Percentiles rank a stretch among this genome's conserved stretches.
These are phyloP conservation scores for Patiria miniata DNA, from an alignment of 35 echinoderm and acorn worm genomes.

Conservation along the genomic window DNA sequence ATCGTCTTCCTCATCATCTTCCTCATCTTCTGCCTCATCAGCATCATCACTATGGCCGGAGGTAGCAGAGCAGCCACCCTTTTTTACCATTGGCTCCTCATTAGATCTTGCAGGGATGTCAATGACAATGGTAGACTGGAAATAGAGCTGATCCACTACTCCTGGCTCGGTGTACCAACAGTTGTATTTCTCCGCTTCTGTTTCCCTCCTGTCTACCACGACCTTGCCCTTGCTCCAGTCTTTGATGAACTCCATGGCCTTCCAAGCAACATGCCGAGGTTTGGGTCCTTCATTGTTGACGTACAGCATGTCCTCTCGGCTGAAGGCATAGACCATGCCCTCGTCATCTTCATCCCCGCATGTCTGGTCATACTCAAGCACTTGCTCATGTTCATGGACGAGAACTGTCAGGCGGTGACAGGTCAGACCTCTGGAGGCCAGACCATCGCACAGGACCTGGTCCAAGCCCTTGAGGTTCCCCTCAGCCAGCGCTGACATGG, in stretches of 20 bases:
- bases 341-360: too few relatives aligned
- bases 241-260: not conserved
- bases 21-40: too few relatives aligned
- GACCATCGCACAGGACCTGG: not conserved
- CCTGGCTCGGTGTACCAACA: not conserved
- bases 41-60: too few relatives aligned
- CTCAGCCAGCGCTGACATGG: not conserved
- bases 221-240: not conserved
- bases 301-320: slow-evolving; percentile 6
- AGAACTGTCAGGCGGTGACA: not conserved
- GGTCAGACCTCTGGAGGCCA: not conserved
- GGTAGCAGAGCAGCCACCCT: too few relatives aligned
- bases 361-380: too few relatives aligned
- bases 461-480: not conserved
- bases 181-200: not conserved
- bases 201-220: not conserved
- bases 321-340: not conserved
- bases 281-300: not conserved
- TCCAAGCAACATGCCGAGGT: not conserved
- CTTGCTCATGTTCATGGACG: not conserved
- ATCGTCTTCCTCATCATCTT: too few relatives aligned
- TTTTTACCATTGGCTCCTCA: too few relatives aligned
- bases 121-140: not conserved
- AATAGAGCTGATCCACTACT: not conserved
- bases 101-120: not conserved